Percentiles rank a stretch among this genome's conserved stretches.
Conservation (phyloP, 1,140 invertebrate genomes). For the Pseudomyrmex concolor region DNA sequence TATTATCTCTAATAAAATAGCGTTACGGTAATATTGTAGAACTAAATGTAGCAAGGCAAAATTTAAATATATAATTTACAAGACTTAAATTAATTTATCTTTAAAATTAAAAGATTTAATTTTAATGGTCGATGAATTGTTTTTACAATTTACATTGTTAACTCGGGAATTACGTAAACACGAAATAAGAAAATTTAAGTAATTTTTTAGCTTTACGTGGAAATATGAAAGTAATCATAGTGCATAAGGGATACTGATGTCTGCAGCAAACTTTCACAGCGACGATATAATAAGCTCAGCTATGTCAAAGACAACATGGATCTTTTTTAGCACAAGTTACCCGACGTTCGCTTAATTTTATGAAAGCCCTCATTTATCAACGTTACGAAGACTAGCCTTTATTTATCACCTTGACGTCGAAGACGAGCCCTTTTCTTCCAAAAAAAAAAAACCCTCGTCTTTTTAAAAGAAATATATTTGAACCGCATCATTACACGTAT, state of each 20-base stretch:
- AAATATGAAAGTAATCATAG: conserved; percentile 22
- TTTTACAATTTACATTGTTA: conserved; percentile 13
- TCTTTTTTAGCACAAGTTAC: conserved; percentile 16
- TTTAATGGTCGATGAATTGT: not conserved
- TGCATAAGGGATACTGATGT: not conserved
- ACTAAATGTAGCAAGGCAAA: not conserved
- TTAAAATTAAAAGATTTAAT: not conserved
- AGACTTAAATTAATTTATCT: not conserved
- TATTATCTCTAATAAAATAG: conserved; percentile 16
- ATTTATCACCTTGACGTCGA: conserved; percentile 31
- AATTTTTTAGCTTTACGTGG: not conserved
- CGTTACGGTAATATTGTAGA: not conserved
- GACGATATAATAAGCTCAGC: conserved; percentile 24
- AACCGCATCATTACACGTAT: not conserved
- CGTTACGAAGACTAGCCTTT: conserved; percentile 4
- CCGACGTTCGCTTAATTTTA: conserved; percentile 30
- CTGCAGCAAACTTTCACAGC: conserved; percentile 10
- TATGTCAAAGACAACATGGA: conserved; percentile 12
- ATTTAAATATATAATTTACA: not conserved
- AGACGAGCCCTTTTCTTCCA: conserved; percentile 5
- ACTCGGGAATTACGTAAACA: not conserved
- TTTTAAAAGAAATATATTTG: conserved; percentile 33
- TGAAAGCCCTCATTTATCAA: conserved; percentile 44
- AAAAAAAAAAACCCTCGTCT: conserved; percentile 14
- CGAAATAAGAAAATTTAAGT: not conserved